A percentile compares a stretch with the other conserved stretches of the same genome.
phyloP scores from a whole-genome alignment of 2,888 invertebrate species.

The Nomada hirtipes region DNA sequence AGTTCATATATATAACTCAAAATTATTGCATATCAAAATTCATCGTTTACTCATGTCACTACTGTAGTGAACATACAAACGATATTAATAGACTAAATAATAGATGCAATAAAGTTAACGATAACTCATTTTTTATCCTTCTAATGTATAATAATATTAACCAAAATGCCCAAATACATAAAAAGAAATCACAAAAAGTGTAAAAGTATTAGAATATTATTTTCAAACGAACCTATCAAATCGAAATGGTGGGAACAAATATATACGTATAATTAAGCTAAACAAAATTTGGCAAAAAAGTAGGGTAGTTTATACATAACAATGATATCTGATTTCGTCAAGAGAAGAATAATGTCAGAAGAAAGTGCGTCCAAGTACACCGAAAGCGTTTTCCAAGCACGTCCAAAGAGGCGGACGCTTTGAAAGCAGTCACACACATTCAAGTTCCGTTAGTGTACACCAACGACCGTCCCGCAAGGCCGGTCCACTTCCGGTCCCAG shows the following conservation, averaged over 20 bases:
- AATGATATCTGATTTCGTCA: neutral
- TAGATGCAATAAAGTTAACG: too few species aligned
- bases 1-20: too few species aligned
- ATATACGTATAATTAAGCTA: neutral
- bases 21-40: too few species aligned
- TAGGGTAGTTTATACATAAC: neutral
- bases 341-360: neutral
- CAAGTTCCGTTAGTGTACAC: constrained; percentile 73
- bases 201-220: too few species aligned
- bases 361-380: constrained; percentile 20
- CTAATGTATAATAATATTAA: too few species aligned
- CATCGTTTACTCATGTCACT: too few species aligned
- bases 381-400: constrained; percentile 11
- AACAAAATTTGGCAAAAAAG: neutral
- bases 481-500: constrained; percentile 82
- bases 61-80: too few species aligned
- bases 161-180: too few species aligned
- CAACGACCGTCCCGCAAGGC: constrained; percentile 81
- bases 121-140: too few species aligned
- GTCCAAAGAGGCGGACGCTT: neutral
- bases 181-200: too few species aligned
- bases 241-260: neutral
- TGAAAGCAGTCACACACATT: constrained; percentile 15
- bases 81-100: too few species aligned
- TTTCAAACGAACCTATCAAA: too few species aligned